These are phyloP conservation scores for Drosophila multiciliata DNA, from an alignment of 2,888 invertebrate species.

Conservation along the genomic window DNA sequence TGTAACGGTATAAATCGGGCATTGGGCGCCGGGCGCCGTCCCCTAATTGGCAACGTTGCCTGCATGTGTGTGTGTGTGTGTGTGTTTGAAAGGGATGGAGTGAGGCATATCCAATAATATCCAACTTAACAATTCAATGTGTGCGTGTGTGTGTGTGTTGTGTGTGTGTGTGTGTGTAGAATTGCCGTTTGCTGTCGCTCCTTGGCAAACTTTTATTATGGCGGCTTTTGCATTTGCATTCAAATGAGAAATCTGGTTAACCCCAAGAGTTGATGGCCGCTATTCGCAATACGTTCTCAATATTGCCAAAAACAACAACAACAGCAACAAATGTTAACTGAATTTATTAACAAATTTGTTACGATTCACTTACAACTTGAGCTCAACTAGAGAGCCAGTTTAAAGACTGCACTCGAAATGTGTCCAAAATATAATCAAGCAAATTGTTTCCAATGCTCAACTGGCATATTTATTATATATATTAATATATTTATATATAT, in stretches of 20 bases:
- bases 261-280: constrained; percentile 50
- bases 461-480: neutral
- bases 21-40: constrained; percentile 47
- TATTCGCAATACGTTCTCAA: constrained; percentile 11
- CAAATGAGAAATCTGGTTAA: constrained; percentile 68
- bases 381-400: neutral
- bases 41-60: constrained; percentile 53
- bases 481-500: too few relatives aligned
- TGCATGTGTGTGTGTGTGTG: neutral
- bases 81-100: constrained; percentile 6
- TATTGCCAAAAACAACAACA: neutral
- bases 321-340: neutral
- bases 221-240: constrained; percentile 58
- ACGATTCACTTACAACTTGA: neutral
- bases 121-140: constrained; percentile 36
- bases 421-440: neutral
- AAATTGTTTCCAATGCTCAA: neutral
- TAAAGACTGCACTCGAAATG: neutral
- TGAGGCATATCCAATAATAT: constrained; percentile 29
- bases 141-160: constrained; percentile 3
- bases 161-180: constrained; percentile 7
- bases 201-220: constrained; percentile 55
- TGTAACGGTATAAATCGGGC: constrained; percentile 68
- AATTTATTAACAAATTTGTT: constrained; percentile 11
- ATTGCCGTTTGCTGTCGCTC: constrained; percentile 4